A percentile compares a stretch with the other conserved stretches of the same genome.
Conservation (phyloP, 1,140 invertebrate genomes). For the Coenobita brevimanus region DNA sequence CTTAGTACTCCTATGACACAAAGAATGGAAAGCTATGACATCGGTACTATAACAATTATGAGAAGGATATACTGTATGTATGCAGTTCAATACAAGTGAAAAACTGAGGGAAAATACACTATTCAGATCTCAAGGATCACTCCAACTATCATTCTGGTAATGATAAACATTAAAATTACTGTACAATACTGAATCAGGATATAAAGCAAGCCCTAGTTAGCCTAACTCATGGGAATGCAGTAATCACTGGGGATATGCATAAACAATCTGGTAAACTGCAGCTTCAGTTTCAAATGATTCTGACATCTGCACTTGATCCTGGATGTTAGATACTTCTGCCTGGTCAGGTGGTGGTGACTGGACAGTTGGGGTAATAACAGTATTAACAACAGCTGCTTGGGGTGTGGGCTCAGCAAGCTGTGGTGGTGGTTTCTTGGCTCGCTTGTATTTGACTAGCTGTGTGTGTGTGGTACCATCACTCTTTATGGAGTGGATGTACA, state of each 20-base stretch:
- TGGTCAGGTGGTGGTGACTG: background rate
- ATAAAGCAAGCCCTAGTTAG: too few relatives aligned
- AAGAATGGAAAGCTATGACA: too few relatives aligned
- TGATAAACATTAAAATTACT: too few relatives aligned
- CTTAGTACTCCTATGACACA: too few relatives aligned
- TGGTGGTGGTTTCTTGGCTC: constrained; percentile 35
- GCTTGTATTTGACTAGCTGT: constrained; percentile 53
- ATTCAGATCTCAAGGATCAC: too few relatives aligned
- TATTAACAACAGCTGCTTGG: constrained; percentile 1
- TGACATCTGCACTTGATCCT: background rate
- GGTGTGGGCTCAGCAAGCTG: background rate
- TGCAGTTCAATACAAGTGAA: too few relatives aligned
- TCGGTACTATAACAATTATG: too few relatives aligned
- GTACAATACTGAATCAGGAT: too few relatives aligned
- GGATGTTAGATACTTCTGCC: background rate
- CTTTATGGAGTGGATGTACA: constrained; percentile 47
- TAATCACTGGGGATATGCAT: background rate
- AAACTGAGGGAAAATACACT: too few relatives aligned
- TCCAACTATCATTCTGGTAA: too few relatives aligned
- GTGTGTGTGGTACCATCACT: constrained; percentile 57
- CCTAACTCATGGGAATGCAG: too few relatives aligned
- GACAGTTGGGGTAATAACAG: background rate
- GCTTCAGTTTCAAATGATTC: constrained; percentile 14
- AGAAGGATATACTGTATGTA: too few relatives aligned
- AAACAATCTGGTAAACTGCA: constrained; percentile 21